These are phyloP conservation scores for Ceratotherium simum DNA, from an alignment of 2,113 vertebrate species.

Conservation along the genomic window DNA sequence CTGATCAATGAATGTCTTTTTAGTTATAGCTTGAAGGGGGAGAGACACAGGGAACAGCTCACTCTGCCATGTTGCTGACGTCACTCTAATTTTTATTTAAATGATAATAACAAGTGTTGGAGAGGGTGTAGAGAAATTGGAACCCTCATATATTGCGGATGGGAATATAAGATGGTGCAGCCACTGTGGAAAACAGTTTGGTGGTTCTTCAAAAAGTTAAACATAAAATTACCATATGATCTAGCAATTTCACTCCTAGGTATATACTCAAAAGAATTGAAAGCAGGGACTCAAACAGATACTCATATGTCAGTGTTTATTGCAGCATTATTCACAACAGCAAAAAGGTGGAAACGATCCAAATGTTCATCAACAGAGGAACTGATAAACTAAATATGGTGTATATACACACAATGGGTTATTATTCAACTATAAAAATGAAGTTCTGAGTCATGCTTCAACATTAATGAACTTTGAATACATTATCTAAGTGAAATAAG, in stretches of 20 bases:
- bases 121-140: neutral
- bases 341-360: neutral
- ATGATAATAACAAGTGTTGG: neutral
- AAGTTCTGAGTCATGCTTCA: neutral
- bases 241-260: neutral
- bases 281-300: neutral
- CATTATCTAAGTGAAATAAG: neutral
- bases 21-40: too few relatives aligned
- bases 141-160: neutral
- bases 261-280: neutral
- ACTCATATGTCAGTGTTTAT: neutral
- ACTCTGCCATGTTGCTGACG: too few relatives aligned
- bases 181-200: neutral
- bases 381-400: neutral
- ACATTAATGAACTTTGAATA: neutral
- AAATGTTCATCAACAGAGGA: neutral
- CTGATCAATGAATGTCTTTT: too few relatives aligned
- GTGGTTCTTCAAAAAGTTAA: neutral
- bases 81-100: neutral
- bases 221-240: neutral
- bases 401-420: neutral
- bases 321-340: neutral
- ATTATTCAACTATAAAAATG: constrained; percentile 4
- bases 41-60: too few relatives aligned
- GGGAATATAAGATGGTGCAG: neutral